Evolutionary conservation across 2,113 vertebrate species (phyloP).

Genomic region (Vanacampus margaritifer): DNA sequence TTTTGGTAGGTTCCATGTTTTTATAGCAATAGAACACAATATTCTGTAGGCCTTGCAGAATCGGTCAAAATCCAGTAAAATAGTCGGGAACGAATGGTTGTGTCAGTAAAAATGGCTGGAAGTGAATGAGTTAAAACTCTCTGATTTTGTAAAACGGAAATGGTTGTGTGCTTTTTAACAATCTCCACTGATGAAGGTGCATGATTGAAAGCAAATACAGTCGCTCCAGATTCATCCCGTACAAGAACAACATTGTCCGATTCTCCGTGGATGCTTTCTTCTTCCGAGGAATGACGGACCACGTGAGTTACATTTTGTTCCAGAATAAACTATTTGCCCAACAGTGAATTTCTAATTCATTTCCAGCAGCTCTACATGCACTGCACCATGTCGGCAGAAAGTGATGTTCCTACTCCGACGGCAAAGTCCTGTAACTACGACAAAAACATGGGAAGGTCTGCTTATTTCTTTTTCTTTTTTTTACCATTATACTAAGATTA

Average conservation of each 20-base stretch:
- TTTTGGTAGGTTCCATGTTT: no score
- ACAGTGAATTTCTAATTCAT: neutral
- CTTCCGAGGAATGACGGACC: slow-evolving; percentile 43
- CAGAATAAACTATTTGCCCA: neutral
- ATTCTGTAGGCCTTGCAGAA: no score
- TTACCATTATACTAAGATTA: neutral
- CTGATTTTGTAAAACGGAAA: neutral
- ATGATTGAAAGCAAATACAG: slow-evolving; percentile 56
- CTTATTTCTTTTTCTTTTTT: neutral
- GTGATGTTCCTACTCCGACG: slow-evolving; percentile 32
- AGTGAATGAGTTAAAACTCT: no score
- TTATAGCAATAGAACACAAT: no score
- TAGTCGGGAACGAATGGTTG: no score
- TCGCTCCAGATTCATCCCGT: slow-evolving; percentile 60
- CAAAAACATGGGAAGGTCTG: slow-evolving; percentile 37
- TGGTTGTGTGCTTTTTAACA: neutral
- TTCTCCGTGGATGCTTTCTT: slow-evolving; percentile 69
- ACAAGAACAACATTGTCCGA: slow-evolving; percentile 49
- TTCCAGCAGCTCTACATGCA: slow-evolving; percentile 67
- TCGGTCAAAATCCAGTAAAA: no score
- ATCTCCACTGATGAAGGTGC: slow-evolving; percentile 47
- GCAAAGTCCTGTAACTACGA: slow-evolving; percentile 71
- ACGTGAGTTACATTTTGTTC: slow-evolving; percentile 42
- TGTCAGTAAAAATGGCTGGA: no score
- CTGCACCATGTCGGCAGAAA: slow-evolving; percentile 57